A percentile compares a stretch with the other conserved stretches of the same genome.
These are phyloP conservation scores for Drosophila nasuta DNA, from an alignment of 1,140 invertebrate genomes.

Conservation along the genomic window DNA sequence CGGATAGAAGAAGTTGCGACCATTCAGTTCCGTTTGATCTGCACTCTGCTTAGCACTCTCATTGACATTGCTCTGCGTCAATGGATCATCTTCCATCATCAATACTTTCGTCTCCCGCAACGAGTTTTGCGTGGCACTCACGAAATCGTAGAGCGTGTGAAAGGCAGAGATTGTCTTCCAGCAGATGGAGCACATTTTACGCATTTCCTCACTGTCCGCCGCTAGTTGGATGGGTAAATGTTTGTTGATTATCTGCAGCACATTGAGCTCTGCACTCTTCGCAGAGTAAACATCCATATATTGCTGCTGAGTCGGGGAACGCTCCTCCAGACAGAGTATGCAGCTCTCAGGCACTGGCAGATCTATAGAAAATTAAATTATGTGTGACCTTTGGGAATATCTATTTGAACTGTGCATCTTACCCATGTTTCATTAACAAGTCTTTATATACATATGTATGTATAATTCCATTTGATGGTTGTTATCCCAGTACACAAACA, in stretches of 20 bases:
- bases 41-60: constrained; percentile 31
- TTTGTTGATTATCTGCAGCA: constrained; percentile 58
- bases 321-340: constrained; percentile 69
- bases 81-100: constrained; percentile 66
- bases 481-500: background rate
- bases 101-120: constrained; percentile 59
- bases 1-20: constrained; percentile 64
- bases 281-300: constrained; percentile 57
- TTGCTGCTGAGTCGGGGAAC: constrained; percentile 30
- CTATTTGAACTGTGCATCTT: constrained; percentile 2
- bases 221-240: constrained; percentile 59
- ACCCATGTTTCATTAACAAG: constrained; percentile 41
- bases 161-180: constrained; percentile 73
- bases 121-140: constrained; percentile 66
- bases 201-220: constrained; percentile 29
- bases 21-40: constrained; percentile 24
- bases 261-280: constrained; percentile 46
- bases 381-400: background rate
- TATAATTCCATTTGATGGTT: constrained; percentile 25
- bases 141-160: constrained; percentile 70
- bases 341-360: constrained; percentile 34
- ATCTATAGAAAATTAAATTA: constrained; percentile 9
- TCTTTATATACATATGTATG: constrained; percentile 32
- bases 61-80: constrained; percentile 49
- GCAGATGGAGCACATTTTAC: constrained; percentile 65